Evolutionary conservation across 2,797 vertebrate genomes (phyloP).

Genomic region (Antrozous pallidus): DNA sequence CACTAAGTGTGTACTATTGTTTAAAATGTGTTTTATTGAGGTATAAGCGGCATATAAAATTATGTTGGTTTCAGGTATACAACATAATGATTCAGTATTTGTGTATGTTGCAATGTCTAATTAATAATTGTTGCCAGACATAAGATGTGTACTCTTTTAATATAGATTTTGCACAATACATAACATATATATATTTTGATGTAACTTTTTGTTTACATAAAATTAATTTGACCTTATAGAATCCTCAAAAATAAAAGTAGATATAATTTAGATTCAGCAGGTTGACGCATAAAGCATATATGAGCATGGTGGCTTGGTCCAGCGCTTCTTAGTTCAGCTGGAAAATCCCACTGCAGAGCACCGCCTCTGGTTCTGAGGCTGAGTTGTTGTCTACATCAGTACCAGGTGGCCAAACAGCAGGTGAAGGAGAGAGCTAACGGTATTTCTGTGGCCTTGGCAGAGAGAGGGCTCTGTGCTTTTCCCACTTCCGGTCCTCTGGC

Average conservation of each 20-base stretch:
- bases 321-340: not conserved
- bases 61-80: not conserved
- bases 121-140: not conserved
- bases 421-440: not conserved
- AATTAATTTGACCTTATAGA: not conserved
- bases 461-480: not conserved
- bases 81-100: not conserved
- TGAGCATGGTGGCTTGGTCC: not conserved
- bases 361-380: not conserved
- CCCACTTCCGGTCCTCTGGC: not conserved
- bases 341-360: not conserved
- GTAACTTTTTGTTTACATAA: not conserved
- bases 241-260: not conserved
- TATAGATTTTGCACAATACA: not conserved
- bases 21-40: not conserved
- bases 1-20: not conserved
- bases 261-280: not conserved
- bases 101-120: not conserved
- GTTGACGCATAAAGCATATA: not conserved
- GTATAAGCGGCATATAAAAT: not conserved
- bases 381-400: not conserved
- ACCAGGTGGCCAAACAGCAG: not conserved
- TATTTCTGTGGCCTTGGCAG: no score
- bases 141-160: not conserved
- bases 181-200: not conserved